Conservation (phyloP, 2,797 vertebrate species). For the Anguilla obscura region DNA sequence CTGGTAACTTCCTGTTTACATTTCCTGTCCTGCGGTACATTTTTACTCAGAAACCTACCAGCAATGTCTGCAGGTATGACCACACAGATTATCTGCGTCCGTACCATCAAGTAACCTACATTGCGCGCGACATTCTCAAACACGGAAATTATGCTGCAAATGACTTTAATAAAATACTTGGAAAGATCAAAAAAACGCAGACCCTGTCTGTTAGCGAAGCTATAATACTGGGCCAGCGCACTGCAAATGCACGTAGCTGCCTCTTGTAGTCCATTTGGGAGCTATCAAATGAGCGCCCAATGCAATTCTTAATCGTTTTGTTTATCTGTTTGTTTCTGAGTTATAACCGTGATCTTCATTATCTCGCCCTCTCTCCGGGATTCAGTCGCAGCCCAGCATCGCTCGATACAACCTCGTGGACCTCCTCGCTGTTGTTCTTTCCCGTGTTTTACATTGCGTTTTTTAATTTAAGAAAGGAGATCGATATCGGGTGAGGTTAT, state of each 20-base stretch:
- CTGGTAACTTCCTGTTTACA: neutral
- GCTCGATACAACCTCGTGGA: neutral
- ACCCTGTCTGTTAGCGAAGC: neutral
- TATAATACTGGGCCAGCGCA: neutral
- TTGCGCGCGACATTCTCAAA: neutral
- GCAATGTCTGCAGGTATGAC: neutral
- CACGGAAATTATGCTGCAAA: neutral
- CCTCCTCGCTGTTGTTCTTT: slow-evolving; percentile 5
- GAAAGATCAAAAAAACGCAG: neutral
- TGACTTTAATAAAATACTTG: neutral
- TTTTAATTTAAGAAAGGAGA: slow-evolving; percentile 32
- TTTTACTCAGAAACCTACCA: neutral
- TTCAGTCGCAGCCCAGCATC: slow-evolving; percentile 14
- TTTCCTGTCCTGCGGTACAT: neutral
- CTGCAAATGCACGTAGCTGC: neutral
- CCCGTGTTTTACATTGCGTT: slow-evolving; percentile 29
- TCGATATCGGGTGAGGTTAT: slow-evolving; percentile 66
- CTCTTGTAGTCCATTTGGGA: neutral
- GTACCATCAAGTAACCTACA: neutral
- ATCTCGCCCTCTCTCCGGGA: slow-evolving; percentile 23
- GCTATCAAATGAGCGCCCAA: neutral
- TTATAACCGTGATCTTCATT: neutral
- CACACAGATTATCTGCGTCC: neutral
- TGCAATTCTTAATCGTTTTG: neutral
- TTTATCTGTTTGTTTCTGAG: neutral